A percentile compares a stretch with the other conserved stretches of the same genome.
Conservation (phyloP, 2,113 vertebrate species). For the Mormoops blainvillei region DNA sequence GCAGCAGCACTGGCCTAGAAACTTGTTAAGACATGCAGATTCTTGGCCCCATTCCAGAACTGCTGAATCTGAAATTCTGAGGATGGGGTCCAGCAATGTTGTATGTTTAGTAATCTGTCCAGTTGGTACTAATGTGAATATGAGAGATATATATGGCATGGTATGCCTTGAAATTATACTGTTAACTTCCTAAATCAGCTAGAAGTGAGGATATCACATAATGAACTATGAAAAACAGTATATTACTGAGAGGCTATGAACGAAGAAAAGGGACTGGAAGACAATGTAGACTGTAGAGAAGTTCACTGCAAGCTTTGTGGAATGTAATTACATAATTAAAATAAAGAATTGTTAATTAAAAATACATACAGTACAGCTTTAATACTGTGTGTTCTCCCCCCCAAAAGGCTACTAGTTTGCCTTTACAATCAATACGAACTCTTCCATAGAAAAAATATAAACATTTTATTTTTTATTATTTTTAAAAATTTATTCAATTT, state of each 20-base stretch:
- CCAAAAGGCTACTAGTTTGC: not conserved
- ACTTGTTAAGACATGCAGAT: not conserved
- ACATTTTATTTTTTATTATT: not conserved
- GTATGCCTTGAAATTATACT: not conserved
- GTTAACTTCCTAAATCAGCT: not conserved
- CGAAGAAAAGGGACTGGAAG: not conserved
- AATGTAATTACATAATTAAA: conserved; percentile 10
- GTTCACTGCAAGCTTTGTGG: not conserved
- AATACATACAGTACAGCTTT: not conserved
- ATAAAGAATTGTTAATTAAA: not conserved
- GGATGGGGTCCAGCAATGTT: not conserved
- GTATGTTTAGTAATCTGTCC: not conserved
- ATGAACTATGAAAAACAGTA: not conserved
- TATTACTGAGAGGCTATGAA: not conserved
- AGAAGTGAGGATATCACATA: not conserved
- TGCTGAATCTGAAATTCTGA: not conserved
- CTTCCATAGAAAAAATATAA: not conserved
- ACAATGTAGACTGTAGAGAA: not conserved
- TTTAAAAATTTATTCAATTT: not conserved
- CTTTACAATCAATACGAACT: not conserved
- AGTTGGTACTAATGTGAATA: not conserved
- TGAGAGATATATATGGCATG: not conserved
- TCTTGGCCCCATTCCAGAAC: not conserved
- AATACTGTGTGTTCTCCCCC: not conserved
- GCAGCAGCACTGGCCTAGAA: not conserved